phyloP scores from a whole-genome alignment of 2,113 vertebrate species.

The Dasyornis broadbenti region DNA sequence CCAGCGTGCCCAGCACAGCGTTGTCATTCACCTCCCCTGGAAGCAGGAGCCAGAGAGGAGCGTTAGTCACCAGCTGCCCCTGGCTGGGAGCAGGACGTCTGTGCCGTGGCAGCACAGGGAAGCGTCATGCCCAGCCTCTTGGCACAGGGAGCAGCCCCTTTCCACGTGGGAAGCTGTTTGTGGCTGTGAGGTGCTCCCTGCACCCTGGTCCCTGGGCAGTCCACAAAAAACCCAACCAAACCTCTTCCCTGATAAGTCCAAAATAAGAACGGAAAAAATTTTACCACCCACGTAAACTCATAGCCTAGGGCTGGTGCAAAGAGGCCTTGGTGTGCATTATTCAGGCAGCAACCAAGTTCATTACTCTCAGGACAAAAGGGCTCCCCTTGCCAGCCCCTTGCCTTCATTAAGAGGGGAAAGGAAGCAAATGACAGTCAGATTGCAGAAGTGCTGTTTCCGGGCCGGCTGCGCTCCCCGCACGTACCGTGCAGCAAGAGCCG shows the following conservation, averaged over 20 bases:
- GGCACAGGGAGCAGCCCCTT: not conserved
- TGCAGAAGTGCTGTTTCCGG: not conserved
- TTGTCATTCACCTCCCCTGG: slow-evolving; percentile 73
- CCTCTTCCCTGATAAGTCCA: fast-evolving
- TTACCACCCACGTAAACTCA: not conserved
- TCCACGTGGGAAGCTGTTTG: fast-evolving
- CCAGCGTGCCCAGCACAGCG: slow-evolving; percentile 29
- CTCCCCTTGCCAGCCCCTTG: not conserved
- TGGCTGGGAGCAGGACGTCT: fast-evolving
- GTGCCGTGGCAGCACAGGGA: fast-evolving
- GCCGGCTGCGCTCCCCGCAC: not conserved
- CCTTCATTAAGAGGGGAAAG: not conserved
- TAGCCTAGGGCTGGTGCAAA: not conserved
- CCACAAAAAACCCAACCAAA: not conserved
- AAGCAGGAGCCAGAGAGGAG: not conserved
- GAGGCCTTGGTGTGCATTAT: not conserved
- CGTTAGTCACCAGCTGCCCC: fast-evolving
- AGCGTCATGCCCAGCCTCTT: fast-evolving
- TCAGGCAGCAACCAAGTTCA: not conserved
- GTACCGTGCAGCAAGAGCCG: slow-evolving; percentile 81
- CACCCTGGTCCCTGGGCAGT: not conserved
- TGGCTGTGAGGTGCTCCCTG: fast-evolving
- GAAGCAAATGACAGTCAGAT: fast-evolving
- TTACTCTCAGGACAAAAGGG: not conserved
- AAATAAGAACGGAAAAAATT: not conserved